These are phyloP conservation scores for Gymnoscopelus braueri DNA, from an alignment of 2,797 vertebrate species.

Conservation along the genomic window DNA sequence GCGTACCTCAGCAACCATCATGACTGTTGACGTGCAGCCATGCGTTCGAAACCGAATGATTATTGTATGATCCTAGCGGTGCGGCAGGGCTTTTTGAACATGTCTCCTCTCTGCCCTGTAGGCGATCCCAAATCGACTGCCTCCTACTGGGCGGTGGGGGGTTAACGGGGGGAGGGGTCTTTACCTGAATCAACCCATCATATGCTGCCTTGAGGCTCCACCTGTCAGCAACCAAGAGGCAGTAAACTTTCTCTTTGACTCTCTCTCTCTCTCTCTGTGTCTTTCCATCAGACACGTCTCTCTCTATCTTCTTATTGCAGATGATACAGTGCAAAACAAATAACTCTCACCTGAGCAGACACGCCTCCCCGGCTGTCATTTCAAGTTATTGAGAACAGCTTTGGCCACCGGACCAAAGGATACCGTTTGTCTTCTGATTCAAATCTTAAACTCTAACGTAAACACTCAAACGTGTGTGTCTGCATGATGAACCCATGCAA, in stretches of 20 bases:
- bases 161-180: constrained; percentile 39
- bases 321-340: constrained; percentile 65
- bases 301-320: constrained; percentile 26
- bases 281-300: constrained; percentile 7
- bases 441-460: constrained; percentile 54
- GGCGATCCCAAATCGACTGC: constrained; percentile 71
- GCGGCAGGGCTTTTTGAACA: constrained; percentile 63
- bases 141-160: constrained; percentile 61
- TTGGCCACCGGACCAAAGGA: constrained; percentile 46
- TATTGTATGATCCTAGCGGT: constrained; percentile 70
- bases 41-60: constrained; percentile 70
- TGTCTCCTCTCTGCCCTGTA: constrained; percentile 73
- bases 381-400: constrained; percentile 59
- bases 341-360: constrained; percentile 65
- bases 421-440: constrained; percentile 64
- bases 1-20: constrained; percentile 64
- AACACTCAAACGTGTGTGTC: constrained; percentile 47
- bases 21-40: constrained; percentile 55
- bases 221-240: constrained; percentile 75
- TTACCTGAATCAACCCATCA: constrained; percentile 76
- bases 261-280: constrained; percentile 11
- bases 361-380: constrained; percentile 52
- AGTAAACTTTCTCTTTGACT: constrained; percentile 66
- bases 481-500: background rate
- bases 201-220: constrained; percentile 73